Conservation (phyloP, 2,113 vertebrate genomes). For the Mustelus asterias region DNA sequence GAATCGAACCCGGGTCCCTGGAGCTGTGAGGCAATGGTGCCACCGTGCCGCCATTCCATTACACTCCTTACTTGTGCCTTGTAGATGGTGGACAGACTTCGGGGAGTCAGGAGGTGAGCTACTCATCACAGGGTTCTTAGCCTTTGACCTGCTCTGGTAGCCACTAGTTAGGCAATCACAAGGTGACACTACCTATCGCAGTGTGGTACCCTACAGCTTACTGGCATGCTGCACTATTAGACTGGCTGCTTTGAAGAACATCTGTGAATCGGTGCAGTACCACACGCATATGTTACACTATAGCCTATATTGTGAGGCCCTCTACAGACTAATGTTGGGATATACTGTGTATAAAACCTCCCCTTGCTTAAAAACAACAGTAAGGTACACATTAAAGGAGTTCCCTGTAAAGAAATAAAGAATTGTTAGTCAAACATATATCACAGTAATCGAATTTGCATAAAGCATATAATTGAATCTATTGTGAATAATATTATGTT, state of each 20-base stretch:
- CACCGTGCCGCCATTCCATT: too few relatives aligned
- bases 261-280: background rate
- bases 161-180: background rate
- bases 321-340: background rate
- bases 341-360: background rate
- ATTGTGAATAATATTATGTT: background rate
- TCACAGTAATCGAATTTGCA: background rate
- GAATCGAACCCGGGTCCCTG: too few relatives aligned
- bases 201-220: background rate
- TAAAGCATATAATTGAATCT: background rate
- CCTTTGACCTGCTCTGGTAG: too few relatives aligned
- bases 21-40: too few relatives aligned
- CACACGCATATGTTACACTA: background rate
- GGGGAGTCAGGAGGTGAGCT: too few relatives aligned
- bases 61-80: too few relatives aligned
- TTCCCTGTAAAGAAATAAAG: background rate
- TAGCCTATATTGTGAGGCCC: background rate
- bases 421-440: background rate
- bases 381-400: background rate
- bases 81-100: too few relatives aligned
- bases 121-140: too few relatives aligned
- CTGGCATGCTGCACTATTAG: background rate
- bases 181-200: background rate
- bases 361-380: background rate
- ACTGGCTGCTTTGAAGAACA: background rate